Conservation (phyloP, 2,888 invertebrate genomes). For the Exocentrus adspersus region DNA sequence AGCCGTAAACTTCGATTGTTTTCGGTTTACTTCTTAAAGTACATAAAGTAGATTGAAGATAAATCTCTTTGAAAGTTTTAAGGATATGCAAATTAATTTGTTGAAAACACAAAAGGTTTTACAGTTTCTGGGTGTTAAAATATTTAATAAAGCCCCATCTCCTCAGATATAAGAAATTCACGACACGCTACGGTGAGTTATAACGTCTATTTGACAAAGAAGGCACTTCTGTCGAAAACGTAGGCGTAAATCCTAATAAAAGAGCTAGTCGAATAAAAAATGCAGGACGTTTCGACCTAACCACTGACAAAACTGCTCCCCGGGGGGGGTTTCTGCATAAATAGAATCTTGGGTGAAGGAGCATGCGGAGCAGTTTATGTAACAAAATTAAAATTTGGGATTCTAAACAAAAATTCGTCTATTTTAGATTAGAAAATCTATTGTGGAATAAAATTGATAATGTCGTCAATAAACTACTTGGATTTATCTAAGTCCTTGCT, state of each 20-base stretch:
- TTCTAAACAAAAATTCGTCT: too few species aligned
- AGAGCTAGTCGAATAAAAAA: conserved; percentile 3
- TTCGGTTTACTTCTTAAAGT: background rate
- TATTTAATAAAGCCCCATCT: background rate
- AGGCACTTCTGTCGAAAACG: background rate
- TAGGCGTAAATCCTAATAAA: background rate
- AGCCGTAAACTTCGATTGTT: background rate
- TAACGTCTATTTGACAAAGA: background rate
- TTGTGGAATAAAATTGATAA: too few species aligned
- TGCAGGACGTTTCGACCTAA: conserved; percentile 4
- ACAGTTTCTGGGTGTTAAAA: background rate
- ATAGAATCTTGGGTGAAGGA: background rate
- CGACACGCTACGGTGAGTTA: background rate
- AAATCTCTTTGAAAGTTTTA: too few species aligned
- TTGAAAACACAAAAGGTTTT: too few species aligned
- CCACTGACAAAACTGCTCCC: conserved; percentile 10
- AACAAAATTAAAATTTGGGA: too few species aligned
- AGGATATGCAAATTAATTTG: too few species aligned
- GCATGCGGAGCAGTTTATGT: background rate
- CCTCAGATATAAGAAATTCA: background rate
- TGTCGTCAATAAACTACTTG: too few species aligned
- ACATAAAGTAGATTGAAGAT: too few species aligned
- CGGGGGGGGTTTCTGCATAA: background rate
- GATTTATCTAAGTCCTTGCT: too few species aligned
- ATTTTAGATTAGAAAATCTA: too few species aligned